These are phyloP conservation scores for Drosophila ogumai DNA, from an alignment of 1,140 invertebrate species.

Conservation along the genomic window DNA sequence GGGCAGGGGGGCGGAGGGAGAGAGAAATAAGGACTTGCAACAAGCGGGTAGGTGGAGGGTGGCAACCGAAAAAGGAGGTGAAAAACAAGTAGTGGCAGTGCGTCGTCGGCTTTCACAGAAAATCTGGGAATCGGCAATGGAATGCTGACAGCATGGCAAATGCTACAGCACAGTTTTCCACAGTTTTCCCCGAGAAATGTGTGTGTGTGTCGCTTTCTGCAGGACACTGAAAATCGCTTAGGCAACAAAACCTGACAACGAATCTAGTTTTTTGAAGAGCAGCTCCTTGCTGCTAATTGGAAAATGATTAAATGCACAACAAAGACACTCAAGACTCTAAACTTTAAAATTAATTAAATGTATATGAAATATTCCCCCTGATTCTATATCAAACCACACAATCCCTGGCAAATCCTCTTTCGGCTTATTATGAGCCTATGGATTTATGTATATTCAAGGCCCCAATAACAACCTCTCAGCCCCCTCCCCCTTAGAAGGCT, in stretches of 20 bases:
- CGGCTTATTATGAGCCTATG: background rate
- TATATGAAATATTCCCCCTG: background rate
- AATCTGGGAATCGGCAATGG: conserved; percentile 23
- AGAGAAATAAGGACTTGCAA: conserved; percentile 1
- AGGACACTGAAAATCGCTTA: conserved; percentile 54
- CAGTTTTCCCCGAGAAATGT: conserved; percentile 18
- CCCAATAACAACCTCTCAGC: background rate
- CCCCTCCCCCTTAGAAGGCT: conserved; percentile 1
- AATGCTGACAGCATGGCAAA: conserved; percentile 30
- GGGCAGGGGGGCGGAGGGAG: background rate
- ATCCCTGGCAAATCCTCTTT: background rate
- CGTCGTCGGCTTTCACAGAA: conserved; percentile 12
- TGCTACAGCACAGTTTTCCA: conserved; percentile 4
- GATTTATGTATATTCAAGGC: conserved; percentile 26
- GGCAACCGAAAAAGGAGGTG: background rate
- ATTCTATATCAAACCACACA: background rate
- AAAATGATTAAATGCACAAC: conserved; percentile 36
- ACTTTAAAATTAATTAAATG: conserved; percentile 1
- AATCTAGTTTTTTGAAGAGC: conserved; percentile 11
- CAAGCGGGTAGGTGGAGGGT: background rate
- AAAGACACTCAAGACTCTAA: background rate
- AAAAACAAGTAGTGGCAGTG: conserved; percentile 11
- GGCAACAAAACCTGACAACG: conserved; percentile 49
- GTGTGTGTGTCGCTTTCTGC: background rate
- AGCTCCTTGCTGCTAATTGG: conserved; percentile 31